Percentiles rank a stretch among this genome's conserved stretches.
Conservation (phyloP, 1,140 invertebrate species). For the Orius insidiosus region DNA sequence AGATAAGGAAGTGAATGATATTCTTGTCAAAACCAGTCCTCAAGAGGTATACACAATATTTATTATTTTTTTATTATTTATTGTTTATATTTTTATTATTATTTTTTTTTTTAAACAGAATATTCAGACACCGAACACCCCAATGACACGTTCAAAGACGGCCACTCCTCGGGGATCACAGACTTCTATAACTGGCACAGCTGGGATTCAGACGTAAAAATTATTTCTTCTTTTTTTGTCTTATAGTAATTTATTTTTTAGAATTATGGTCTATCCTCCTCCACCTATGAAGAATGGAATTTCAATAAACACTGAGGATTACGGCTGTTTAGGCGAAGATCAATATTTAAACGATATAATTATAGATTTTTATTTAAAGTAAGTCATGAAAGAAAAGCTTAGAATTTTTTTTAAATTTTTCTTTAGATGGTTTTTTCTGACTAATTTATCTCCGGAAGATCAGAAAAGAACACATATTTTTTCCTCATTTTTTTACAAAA, state of each 20-base stretch:
- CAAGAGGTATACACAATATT: constrained; percentile 25
- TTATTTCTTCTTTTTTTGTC: constrained; percentile 5
- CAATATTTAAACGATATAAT: constrained; percentile 96
- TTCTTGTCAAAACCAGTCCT: constrained; percentile 55
- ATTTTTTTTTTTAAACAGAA: no score
- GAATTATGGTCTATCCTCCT: constrained; percentile 35
- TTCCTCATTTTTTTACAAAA: constrained; percentile 93
- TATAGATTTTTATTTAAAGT: constrained; percentile 92
- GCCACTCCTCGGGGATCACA: no score
- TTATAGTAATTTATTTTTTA: constrained; percentile 26
- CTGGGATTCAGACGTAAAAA: no score
- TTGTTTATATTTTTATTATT: no score
- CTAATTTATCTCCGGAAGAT: constrained; percentile 49
- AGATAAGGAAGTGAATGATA: constrained; percentile 58
- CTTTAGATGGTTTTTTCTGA: constrained; percentile 50
- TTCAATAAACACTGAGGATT: constrained; percentile 80
- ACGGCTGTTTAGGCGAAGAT: constrained; percentile 73
- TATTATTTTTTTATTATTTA: no score
- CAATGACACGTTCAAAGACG: no score
- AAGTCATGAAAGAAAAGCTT: no score
- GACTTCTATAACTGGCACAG: no score
- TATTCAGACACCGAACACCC: no score
- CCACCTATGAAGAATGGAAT: constrained; percentile 64
- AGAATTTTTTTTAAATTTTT: background rate
- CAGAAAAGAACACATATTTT: constrained; percentile 78